Evolutionary conservation across 2,113 vertebrate species (phyloP), one percentile per base, ranked within the genome.

Genomic region (Halichoeres trimaculatus): DNA sequence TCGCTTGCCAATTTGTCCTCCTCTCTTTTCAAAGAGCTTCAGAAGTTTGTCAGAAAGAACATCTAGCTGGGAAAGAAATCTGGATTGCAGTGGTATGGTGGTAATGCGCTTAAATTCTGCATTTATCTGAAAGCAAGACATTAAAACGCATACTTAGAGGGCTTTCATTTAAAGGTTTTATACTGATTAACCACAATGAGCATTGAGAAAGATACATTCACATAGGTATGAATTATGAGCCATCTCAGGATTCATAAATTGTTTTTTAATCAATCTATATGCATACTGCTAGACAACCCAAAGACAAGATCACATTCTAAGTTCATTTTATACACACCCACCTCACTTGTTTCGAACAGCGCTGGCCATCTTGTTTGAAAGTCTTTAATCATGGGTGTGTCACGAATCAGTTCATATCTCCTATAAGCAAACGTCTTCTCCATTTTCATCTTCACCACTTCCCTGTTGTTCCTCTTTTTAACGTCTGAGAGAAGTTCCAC

Each of bases 401-500:
- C 50, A 0, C 20, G n/a, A n/a, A n/a, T n/a, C n/a, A n/a, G n/a
- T n/a, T n/a, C n/a, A n/a, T n/a, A n/a, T n/a, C n/a, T n/a, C n/a
- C 47, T 65, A n/a, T n/a, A 41, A 13, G 50, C 10, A 52, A 65
- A 54, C 2, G 22, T 66, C 34, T 65, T 52, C 12, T 24, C 48
- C 34, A 65, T 65, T 65, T 65, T 65, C 62, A 38, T 52, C 34
- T 14, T 52, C 1, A 53, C 62, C 1, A 3, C 6, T 1, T 53
- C 20, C 35, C 48, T 14, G 45, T 50, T 53, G 35, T 80, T 77
- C 35, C 4, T 72, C 34, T 52, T 79, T 30, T 76, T 78, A 24
- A 84, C 47, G 68, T 84, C 81, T 62, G 47, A 84, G 59, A 78
- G 16, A 66, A 78, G 77, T 19, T 62, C 75, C 17, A 68, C 19